These are phyloP conservation scores for Macroglossus sobrinus DNA, from an alignment of 2,113 vertebrate species.

Conservation along the genomic window DNA sequence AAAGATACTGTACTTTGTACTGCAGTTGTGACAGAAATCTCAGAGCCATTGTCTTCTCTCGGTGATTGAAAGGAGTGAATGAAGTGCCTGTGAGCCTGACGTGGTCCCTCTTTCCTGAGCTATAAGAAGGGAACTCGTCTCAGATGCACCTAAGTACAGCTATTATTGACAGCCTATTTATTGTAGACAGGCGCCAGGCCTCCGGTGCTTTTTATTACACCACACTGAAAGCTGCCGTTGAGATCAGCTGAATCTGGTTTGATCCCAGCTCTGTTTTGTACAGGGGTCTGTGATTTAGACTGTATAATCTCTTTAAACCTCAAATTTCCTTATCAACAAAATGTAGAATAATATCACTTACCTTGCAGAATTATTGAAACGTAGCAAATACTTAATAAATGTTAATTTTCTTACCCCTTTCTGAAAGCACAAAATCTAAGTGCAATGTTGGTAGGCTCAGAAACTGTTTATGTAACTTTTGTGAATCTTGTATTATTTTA, in stretches of 20 bases:
- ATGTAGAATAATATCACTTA: background rate
- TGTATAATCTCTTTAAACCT: background rate
- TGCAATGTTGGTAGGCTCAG: background rate
- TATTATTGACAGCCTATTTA: background rate
- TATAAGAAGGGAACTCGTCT: background rate
- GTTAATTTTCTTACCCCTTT: background rate
- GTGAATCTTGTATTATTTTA: constrained; percentile 19
- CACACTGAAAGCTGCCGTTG: background rate
- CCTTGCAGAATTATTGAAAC: background rate
- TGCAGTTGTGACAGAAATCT: background rate
- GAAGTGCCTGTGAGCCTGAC: background rate
- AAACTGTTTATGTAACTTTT: background rate
- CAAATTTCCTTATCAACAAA: background rate
- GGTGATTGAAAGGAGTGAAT: background rate
- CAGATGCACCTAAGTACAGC: background rate
- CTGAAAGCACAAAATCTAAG: background rate
- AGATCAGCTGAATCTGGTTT: background rate
- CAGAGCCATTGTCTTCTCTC: background rate
- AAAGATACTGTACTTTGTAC: background rate
- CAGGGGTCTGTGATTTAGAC: background rate
- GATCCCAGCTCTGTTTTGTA: background rate
- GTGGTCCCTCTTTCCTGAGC: background rate
- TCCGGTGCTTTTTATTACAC: background rate
- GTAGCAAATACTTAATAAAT: background rate
- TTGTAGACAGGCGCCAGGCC: background rate